Conservation (phyloP, 2,113 vertebrate species). For the Chinchilla lanigera region DNA sequence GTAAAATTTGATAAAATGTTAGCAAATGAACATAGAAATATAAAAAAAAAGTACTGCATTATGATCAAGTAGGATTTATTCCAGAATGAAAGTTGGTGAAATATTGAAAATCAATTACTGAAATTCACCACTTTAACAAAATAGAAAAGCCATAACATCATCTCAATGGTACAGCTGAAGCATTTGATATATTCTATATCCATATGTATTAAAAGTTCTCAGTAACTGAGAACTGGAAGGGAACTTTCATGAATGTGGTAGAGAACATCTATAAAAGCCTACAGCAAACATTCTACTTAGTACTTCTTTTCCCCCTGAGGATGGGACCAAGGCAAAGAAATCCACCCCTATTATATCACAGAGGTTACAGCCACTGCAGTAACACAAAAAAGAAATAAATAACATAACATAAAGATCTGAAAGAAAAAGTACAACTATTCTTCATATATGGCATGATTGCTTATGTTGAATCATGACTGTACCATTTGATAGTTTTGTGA, state of each 20-base stretch:
- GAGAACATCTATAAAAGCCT: constrained; percentile 37
- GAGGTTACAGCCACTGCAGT: background rate
- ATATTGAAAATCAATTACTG: constrained; percentile 18
- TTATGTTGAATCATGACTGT: background rate
- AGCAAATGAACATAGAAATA: background rate
- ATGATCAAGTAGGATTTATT: background rate
- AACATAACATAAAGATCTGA: background rate
- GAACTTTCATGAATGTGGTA: background rate
- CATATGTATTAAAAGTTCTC: background rate
- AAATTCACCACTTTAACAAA: constrained; percentile 52
- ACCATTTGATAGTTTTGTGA: background rate
- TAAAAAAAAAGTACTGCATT: constrained; percentile 21
- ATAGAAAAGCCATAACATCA: background rate
- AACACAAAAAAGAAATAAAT: constrained; percentile 56
- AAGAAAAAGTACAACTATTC: background rate
- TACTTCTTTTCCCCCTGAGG: background rate
- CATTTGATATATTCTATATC: constrained; percentile 25
- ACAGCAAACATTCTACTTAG: background rate
- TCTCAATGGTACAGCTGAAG: background rate
- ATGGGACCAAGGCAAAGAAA: background rate
- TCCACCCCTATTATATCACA: background rate
- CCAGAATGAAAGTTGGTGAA: background rate
- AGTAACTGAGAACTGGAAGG: background rate
- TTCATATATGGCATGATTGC: background rate
- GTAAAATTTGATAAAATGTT: constrained; percentile 45